These are phyloP conservation scores for Drosophila takahashii DNA, from an alignment of 1,140 invertebrate genomes.

Conservation along the genomic window DNA sequence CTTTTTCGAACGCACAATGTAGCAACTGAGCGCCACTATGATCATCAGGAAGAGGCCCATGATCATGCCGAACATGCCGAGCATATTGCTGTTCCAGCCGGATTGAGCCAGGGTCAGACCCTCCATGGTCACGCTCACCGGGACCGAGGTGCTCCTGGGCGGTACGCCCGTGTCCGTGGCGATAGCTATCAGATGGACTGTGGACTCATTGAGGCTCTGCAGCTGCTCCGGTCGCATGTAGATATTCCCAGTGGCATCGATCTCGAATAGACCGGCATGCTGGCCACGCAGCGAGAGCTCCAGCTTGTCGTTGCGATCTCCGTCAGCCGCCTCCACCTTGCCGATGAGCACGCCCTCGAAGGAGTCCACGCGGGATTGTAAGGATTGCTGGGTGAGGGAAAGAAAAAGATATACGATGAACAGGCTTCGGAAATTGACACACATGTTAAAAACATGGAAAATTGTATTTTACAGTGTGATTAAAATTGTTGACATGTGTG, in stretches of 20 bases:
- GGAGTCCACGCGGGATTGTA: conserved; percentile 69
- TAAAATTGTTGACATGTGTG: too few relatives aligned
- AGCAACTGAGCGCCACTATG: conserved; percentile 76
- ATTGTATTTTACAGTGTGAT: too few relatives aligned
- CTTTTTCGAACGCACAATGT: conserved; percentile 76
- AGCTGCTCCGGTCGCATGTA: conserved; percentile 82
- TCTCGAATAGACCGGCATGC: conserved; percentile 87
- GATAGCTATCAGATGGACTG: conserved; percentile 89
- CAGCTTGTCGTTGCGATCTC: conserved; percentile 91
- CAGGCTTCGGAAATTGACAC: too few relatives aligned
- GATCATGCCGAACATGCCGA: conserved; percentile 79
- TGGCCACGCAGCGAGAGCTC: conserved; percentile 89
- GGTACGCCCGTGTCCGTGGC: conserved; percentile 89
- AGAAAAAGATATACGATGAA: not conserved
- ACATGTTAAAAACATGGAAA: too few relatives aligned
- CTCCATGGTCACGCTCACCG: conserved; percentile 81
- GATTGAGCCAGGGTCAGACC: conserved; percentile 73
- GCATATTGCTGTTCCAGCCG: conserved; percentile 70
- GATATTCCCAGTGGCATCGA: conserved; percentile 86
- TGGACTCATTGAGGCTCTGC: conserved; percentile 86
- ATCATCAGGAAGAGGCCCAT: conserved; percentile 76
- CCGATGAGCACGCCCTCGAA: conserved; percentile 86
- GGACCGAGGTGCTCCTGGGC: conserved; percentile 79
- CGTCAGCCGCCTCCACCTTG: conserved; percentile 91
- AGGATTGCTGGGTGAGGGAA: conserved; percentile 52